Conservation (phyloP, 2,888 invertebrate species). For the Parasteatoda lunata region DNA sequence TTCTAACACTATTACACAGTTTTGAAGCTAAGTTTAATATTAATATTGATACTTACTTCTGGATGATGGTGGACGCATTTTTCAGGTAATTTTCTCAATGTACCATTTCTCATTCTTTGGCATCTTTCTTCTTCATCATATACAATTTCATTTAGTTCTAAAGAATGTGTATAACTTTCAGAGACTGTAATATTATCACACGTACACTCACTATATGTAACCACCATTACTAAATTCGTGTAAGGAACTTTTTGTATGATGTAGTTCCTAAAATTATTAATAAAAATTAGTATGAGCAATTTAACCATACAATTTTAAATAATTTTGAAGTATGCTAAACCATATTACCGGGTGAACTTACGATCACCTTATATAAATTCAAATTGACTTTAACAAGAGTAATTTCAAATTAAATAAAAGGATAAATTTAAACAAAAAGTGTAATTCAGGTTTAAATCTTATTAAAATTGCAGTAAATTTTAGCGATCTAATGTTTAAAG, state of each 20-base stretch:
- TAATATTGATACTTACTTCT: constrained; percentile 63
- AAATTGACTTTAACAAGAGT: too few relatives aligned
- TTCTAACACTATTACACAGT: background rate
- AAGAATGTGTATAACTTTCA: constrained; percentile 36
- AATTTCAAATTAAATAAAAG: too few relatives aligned
- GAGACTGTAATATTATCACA: constrained; percentile 55
- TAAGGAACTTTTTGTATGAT: constrained; percentile 70
- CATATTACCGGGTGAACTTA: too few relatives aligned
- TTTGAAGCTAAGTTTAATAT: background rate
- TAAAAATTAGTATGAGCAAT: too few relatives aligned
- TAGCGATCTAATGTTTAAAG: too few relatives aligned
- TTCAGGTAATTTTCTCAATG: constrained; percentile 67
- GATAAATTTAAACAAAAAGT: too few relatives aligned
- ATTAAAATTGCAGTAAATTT: too few relatives aligned
- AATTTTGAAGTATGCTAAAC: too few relatives aligned
- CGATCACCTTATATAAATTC: too few relatives aligned
- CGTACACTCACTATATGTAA: constrained; percentile 67
- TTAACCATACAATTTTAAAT: too few relatives aligned
- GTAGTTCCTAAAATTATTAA: constrained; percentile 51
- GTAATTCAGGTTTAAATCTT: too few relatives aligned
- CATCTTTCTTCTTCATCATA: constrained; percentile 66
- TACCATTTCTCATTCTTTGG: constrained; percentile 64
- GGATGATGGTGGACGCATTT: constrained; percentile 70
- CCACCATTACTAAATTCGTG: constrained; percentile 70
- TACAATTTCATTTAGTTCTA: constrained; percentile 68